A percentile compares a stretch with the other conserved stretches of the same genome.
These are phyloP conservation scores for Anthoptus insignis DNA, from an alignment of 2,888 invertebrate species.

Conservation along the genomic window DNA sequence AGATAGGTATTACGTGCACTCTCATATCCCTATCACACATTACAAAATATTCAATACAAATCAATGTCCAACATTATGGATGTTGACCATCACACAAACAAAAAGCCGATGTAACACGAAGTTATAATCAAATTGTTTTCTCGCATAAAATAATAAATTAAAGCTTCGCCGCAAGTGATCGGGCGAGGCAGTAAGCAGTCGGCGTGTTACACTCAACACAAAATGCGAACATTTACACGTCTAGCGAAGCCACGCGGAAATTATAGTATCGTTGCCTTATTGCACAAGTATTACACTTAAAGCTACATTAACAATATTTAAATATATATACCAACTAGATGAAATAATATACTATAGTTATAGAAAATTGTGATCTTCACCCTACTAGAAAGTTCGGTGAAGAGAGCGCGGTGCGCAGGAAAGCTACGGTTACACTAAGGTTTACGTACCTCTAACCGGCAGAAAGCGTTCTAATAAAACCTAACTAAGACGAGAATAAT, in stretches of 20 bases:
- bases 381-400: constrained; percentile 2
- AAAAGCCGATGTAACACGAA: neutral
- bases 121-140: neutral
- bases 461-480: constrained; percentile 2
- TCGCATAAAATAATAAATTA: neutral
- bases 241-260: constrained; percentile 1
- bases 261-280: constrained; percentile 30
- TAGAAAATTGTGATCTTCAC: neutral
- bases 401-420: neutral
- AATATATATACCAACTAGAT: neutral
- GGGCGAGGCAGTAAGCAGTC: neutral
- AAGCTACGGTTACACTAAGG: neutral
- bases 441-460: neutral
- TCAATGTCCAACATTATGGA: neutral
- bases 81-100: neutral
- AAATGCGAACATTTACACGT: neutral
- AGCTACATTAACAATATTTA: constrained; percentile 31
- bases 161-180: too few species aligned
- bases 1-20: neutral
- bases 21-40: neutral
- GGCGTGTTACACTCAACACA: neutral
- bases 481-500: neutral
- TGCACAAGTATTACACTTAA: constrained; percentile 37
- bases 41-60: neutral
- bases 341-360: constrained; percentile 13